Conservation (phyloP, 2,113 vertebrate species). For the Tachycineta bicolor region DNA sequence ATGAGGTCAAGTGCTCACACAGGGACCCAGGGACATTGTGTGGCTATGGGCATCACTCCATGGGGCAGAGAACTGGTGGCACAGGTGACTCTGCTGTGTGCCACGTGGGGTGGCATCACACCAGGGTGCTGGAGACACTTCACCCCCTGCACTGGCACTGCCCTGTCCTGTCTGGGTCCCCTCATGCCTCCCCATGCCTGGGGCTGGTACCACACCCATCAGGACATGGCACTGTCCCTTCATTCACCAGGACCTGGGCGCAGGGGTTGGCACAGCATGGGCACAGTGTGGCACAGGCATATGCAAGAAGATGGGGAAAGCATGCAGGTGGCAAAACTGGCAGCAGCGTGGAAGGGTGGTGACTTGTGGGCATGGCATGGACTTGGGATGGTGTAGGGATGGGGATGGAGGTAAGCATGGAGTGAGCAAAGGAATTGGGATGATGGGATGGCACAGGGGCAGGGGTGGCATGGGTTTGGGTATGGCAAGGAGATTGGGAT, state of each 20-base stretch:
- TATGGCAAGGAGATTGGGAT: no score
- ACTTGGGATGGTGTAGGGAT: background rate
- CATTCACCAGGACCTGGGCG: background rate
- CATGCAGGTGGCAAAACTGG: background rate
- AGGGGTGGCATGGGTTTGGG: no score
- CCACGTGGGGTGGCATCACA: background rate
- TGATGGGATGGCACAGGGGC: no score
- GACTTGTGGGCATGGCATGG: background rate
- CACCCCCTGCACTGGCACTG: background rate
- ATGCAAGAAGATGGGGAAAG: background rate
- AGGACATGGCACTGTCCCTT: background rate
- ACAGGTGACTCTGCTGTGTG: background rate
- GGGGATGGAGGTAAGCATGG: no score
- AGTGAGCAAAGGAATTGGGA: no score
- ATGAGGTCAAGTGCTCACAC: accelerated
- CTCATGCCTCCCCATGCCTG: background rate
- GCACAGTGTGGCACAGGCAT: background rate
- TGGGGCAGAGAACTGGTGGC: background rate
- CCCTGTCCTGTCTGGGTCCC: background rate
- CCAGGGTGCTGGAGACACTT: background rate
- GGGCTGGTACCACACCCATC: background rate
- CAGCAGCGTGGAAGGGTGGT: no score
- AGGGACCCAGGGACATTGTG: background rate
- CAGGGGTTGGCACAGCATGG: background rate
- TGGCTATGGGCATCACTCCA: accelerated